Base-by-base conservation (phyloP, 2,797 vertebrate genomes). In the Bradypus variegatus region DNA sequence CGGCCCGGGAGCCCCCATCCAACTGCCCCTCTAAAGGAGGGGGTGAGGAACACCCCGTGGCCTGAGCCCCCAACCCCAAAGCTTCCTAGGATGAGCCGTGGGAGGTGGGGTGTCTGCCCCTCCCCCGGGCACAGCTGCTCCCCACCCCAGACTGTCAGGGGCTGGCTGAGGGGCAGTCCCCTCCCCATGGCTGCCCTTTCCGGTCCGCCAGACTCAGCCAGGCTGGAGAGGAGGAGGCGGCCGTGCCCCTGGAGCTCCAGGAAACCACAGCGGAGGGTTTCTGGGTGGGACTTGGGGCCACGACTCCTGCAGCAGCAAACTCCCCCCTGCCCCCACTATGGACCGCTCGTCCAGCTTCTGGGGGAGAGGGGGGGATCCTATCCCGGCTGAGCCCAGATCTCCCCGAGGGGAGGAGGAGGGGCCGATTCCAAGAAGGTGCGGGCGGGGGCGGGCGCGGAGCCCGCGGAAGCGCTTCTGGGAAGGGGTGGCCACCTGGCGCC, bases 381-480 rank as follows among this genome's bases (percentile, higher is more conserved):
- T 36, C 50, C 50, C 50, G 2, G 1, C 5, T 13, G n/a, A 41
- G 31, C 73, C 8, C 21, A 78, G 55, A 41, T 27, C 77, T 70
- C 77, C 16, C 60, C 2, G 9, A 19, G 13, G 15, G 48, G 6
- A 14, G 15, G 73, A 7, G 21, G 33, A 45, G 41, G 76, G 33
- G 21, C 62, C 81, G 41, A 38, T 78, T 6, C 62, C 62, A 55
- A 48, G 16, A 4, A 55, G 83, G n/a, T 1, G 29, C 70, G 38
- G 45, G 31, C 21, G 36, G 36, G 45, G 58, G 72, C 64, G 25
- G 79, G 89, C 23, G 14, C 19, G 62, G 48, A 38, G n/a, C 41
- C 62, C 2, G 33, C 77, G 38, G 91, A 95, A 94, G 67, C 75
- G 0, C 79, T 95, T 94, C 93, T 93, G 87, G 62, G 92, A 94